Evolutionary conservation across 1,140 invertebrate genomes (phyloP).

Genomic region (Bombus pyrosoma): DNA sequence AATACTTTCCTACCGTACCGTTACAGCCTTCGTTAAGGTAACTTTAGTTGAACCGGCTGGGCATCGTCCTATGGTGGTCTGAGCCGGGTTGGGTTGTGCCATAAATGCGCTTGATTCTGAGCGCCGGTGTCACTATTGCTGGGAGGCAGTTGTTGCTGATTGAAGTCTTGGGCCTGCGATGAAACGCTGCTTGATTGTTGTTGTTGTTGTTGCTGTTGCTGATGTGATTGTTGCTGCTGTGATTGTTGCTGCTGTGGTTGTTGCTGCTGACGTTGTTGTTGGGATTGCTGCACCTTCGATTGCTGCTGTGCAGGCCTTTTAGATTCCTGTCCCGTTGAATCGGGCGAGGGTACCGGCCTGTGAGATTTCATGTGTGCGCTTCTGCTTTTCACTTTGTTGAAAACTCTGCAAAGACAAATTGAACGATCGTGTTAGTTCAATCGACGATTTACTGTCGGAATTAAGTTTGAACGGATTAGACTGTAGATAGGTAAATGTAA

Average conservation of each 20-base stretch:
- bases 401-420: constrained; percentile 90
- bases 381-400: constrained; percentile 98
- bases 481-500: background rate
- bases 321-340: constrained; percentile 82
- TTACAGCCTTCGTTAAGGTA: constrained; percentile 82
- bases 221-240: no score
- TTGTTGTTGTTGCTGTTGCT: constrained; percentile 71
- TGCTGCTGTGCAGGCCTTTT: constrained; percentile 73
- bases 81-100: constrained; percentile 80
- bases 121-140: constrained; percentile 68
- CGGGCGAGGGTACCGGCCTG: constrained; percentile 85
- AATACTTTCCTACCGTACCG: constrained; percentile 64
- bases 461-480: no score
- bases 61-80: constrained; percentile 80
- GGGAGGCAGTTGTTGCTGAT: constrained; percentile 70
- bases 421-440: constrained; percentile 42
- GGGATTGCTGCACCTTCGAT: constrained; percentile 65
- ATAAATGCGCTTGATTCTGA: constrained; percentile 72
- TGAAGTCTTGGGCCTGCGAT: constrained; percentile 61
- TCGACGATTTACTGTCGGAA: background rate
- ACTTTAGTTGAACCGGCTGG: constrained; percentile 76
- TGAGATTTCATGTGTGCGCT: constrained; percentile 99
- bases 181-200: constrained; percentile 59
- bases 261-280: constrained; percentile 69
- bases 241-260: constrained; percentile 67